Percentiles rank a stretch among this genome's conserved stretches.
These are phyloP conservation scores for Eumacrocentrus americanus DNA, from an alignment of 2,888 invertebrate species.

Conservation along the genomic window DNA sequence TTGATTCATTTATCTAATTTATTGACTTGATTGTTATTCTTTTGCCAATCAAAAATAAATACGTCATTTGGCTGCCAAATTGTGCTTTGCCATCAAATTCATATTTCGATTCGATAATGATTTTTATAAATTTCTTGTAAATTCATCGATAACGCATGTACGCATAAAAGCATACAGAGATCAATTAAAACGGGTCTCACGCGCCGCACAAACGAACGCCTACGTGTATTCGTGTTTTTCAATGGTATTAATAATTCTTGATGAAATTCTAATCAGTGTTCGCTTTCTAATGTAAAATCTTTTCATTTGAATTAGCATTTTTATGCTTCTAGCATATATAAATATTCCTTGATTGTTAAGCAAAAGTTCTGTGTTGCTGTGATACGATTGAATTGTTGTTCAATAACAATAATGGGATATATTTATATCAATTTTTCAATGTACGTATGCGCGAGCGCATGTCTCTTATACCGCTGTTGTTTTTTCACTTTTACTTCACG, in stretches of 20 bases:
- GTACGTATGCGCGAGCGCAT: slow-evolving; percentile 34
- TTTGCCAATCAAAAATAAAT: slow-evolving; percentile 18
- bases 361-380: slow-evolving; percentile 57
- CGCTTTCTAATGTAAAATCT: slow-evolving; percentile 34
- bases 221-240: slow-evolving; percentile 33
- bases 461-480: slow-evolving; percentile 30
- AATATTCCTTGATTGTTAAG: slow-evolving; percentile 42
- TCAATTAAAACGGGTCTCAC: not conserved
- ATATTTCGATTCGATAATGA: slow-evolving; percentile 9
- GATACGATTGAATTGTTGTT: slow-evolving; percentile 31
- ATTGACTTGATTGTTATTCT: too few species aligned
- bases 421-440: slow-evolving; percentile 21
- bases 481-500: slow-evolving; percentile 33
- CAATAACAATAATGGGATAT: not conserved
- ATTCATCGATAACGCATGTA: slow-evolving; percentile 33
- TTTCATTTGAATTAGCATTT: slow-evolving; percentile 27
- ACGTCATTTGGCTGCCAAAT: slow-evolving; percentile 32
- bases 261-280: slow-evolving; percentile 30
- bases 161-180: slow-evolving; percentile 26
- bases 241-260: slow-evolving; percentile 23
- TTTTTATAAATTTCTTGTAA: slow-evolving; percentile 13
- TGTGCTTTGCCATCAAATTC: slow-evolving; percentile 32
- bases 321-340: slow-evolving; percentile 25
- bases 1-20: too few species aligned
- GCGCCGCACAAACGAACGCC: slow-evolving; percentile 30